Conservation (phyloP, 2,797 vertebrate species). For the Psittacula derbiana region DNA sequence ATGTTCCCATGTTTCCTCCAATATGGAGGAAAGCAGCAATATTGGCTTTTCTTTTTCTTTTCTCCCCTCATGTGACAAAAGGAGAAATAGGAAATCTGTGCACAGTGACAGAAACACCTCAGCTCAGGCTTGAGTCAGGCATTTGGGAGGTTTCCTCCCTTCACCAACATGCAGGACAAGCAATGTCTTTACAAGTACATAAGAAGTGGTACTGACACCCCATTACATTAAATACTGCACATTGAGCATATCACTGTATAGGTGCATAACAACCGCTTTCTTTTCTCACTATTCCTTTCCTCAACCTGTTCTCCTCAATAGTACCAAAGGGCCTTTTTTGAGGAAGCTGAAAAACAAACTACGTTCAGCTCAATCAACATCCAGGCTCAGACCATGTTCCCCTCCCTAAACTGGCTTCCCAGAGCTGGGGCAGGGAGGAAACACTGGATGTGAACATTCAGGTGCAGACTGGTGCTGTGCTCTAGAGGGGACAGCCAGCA, state of each 20-base stretch:
- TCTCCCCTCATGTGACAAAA: background rate
- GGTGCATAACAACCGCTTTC: background rate
- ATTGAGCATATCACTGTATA: accelerated
- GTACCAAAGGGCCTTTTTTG: background rate
- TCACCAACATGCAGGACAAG: background rate
- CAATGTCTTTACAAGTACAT: accelerated
- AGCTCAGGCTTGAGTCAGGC: background rate
- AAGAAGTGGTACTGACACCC: background rate
- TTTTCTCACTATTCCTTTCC: background rate
- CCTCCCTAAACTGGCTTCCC: background rate
- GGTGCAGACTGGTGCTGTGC: background rate
- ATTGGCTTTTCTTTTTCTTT: background rate
- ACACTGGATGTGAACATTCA: accelerated
- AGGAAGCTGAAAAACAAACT: background rate
- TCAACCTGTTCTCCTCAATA: background rate
- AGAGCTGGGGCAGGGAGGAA: background rate
- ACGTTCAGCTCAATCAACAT: accelerated
- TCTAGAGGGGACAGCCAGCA: background rate
- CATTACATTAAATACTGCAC: background rate
- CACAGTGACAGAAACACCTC: background rate
- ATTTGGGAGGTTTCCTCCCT: background rate
- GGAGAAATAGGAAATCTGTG: background rate
- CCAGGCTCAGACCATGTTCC: background rate
- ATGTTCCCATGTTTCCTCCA: background rate
- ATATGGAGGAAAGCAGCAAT: background rate